A percentile compares a stretch with the other conserved stretches of the same genome.
Evolutionary conservation across 2,888 invertebrate genomes (phyloP).

Genomic region (Linnaemya tessellans): DNA sequence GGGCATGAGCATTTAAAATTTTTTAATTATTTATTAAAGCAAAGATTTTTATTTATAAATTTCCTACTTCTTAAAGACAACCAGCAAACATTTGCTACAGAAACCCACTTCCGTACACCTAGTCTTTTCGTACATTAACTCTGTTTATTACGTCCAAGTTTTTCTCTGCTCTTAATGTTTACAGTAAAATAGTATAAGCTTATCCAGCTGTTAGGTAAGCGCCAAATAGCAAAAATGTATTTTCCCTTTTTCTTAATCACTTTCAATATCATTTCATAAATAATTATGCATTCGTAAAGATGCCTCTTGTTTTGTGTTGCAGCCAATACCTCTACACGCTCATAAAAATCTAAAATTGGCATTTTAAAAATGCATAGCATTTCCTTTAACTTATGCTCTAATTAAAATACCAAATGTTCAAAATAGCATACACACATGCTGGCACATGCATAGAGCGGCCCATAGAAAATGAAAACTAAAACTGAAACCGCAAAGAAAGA

Average conservation of each 20-base stretch:
- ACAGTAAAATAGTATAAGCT: not conserved
- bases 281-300: slow-evolving; percentile 28
- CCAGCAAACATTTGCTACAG: not conserved
- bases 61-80: too few species aligned
- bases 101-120: not conserved
- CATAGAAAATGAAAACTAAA: too few species aligned
- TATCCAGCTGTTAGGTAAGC: slow-evolving; percentile 71
- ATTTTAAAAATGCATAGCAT: slow-evolving; percentile 71
- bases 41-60: too few species aligned
- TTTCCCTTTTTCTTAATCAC: slow-evolving; percentile 50
- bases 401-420: slow-evolving; percentile 74
- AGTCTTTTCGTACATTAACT: not conserved
- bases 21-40: too few species aligned
- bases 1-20: too few species aligned
- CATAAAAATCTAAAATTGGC: slow-evolving; percentile 70
- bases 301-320: slow-evolving; percentile 22
- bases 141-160: not conserved
- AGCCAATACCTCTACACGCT: slow-evolving; percentile 53
- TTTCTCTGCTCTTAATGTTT: slow-evolving; percentile 7
- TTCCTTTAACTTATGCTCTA: slow-evolving; percentile 74
- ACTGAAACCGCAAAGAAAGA: slow-evolving; percentile 12
- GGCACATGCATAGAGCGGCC: slow-evolving; percentile 15
- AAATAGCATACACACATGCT: slow-evolving; percentile 21
- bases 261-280: slow-evolving; percentile 66
- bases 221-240: slow-evolving; percentile 62